These are phyloP conservation scores for Heliconius nattereri DNA, from an alignment of 1,140 invertebrate genomes.

Conservation along the genomic window DNA sequence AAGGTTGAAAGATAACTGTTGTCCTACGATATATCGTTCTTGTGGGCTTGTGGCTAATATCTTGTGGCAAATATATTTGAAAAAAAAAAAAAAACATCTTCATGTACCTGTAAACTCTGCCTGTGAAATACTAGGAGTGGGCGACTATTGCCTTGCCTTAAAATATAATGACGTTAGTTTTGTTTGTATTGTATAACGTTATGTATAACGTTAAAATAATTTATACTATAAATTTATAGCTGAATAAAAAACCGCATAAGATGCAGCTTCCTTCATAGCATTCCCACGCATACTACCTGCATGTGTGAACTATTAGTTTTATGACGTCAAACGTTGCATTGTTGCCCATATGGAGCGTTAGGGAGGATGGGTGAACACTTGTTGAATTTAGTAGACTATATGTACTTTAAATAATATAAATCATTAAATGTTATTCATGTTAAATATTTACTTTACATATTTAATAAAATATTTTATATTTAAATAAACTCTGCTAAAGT, in stretches of 20 bases:
- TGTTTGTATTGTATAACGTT: no score
- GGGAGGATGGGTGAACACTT: slow-evolving; percentile 8
- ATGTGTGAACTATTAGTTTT: slow-evolving; percentile 59
- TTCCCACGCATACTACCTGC: slow-evolving; percentile 62
- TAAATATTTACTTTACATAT: no score
- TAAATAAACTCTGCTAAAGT: not conserved
- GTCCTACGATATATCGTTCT: not conserved
- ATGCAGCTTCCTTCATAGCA: slow-evolving; percentile 32
- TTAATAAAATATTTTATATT: no score
- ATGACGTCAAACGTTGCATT: slow-evolving; percentile 59
- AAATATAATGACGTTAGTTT: no score
- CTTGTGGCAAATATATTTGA: no score
- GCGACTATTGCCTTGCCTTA: no score
- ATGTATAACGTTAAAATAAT: no score
- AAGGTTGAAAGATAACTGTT: slow-evolving; percentile 10
- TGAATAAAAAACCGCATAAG: not conserved
- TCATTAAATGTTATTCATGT: no score
- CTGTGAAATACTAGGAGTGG: no score
- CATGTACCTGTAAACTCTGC: no score
- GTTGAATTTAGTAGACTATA: not conserved
- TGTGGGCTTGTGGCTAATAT: no score
- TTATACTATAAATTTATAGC: not conserved
- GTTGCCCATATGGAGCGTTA: slow-evolving; percentile 45
- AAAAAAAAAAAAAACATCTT: no score
- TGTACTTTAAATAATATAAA: not conserved